Percentiles rank a stretch among this genome's conserved stretches.
Evolutionary conservation across 1,140 invertebrate genomes (phyloP).

Genomic region (Dysdera silvatica): DNA sequence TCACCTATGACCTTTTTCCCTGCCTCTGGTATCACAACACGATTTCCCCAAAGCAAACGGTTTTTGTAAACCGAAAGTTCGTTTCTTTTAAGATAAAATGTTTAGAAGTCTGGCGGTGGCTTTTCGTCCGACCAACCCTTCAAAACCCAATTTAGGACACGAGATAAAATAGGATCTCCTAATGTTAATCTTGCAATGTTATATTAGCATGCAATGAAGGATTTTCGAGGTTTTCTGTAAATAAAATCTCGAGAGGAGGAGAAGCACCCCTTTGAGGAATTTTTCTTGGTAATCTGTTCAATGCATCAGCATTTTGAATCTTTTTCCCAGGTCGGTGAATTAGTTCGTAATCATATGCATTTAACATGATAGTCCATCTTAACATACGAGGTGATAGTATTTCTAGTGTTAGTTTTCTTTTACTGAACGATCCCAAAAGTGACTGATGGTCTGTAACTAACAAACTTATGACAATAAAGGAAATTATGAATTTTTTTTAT

Average conservation of each 20-base stretch:
- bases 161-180: constrained; percentile 40
- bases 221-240: neutral
- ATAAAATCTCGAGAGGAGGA: neutral
- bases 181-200: constrained; percentile 35
- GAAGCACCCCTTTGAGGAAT: neutral
- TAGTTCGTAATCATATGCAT: constrained; percentile 40
- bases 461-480: constrained; percentile 44
- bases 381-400: constrained; percentile 41
- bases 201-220: neutral
- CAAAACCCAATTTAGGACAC: no score
- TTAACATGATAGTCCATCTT: constrained; percentile 40
- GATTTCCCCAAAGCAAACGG: neutral
- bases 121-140: constrained; percentile 30
- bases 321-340: constrained; percentile 32
- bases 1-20: constrained; percentile 30
- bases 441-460: constrained; percentile 48
- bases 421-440: constrained; percentile 41
- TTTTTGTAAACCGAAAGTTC: neutral
- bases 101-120: neutral
- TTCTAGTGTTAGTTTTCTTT: no score
- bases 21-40: constrained; percentile 34
- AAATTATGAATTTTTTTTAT: constrained; percentile 49
- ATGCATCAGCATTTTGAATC: constrained; percentile 34
- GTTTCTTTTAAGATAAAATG: neutral
- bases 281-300: constrained; percentile 21